phyloP scores from a whole-genome alignment of 2,113 vertebrate species.

The Ciconia boyciana region DNA sequence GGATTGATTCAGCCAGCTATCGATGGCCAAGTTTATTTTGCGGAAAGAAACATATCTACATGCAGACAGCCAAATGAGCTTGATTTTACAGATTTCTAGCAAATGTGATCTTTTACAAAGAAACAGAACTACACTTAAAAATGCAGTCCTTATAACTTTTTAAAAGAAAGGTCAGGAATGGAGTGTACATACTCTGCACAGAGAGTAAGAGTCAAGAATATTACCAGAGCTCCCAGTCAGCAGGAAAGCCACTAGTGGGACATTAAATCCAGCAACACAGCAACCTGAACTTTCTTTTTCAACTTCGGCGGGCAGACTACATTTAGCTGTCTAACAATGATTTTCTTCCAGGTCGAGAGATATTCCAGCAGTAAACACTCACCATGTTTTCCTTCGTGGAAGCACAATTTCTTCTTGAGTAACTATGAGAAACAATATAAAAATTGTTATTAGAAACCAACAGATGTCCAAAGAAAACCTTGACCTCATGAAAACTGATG shows the following conservation, averaged over 20 bases:
- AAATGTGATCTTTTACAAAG: neutral
- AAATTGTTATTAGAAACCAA: neutral
- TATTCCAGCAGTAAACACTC: constrained; percentile 32
- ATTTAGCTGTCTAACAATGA: neutral
- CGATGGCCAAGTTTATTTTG: neutral
- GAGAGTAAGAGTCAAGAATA: neutral
- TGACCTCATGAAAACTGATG: neutral
- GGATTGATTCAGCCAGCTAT: neutral
- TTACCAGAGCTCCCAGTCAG: neutral
- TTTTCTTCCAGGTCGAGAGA: neutral
- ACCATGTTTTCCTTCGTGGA: constrained; percentile 93
- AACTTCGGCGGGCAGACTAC: neutral
- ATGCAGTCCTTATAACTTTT: neutral
- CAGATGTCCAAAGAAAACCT: rapidly evolving
- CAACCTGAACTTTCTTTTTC: neutral
- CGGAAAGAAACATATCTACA: neutral
- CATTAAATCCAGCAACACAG: neutral
- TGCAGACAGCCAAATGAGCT: neutral
- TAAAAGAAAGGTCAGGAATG: neutral
- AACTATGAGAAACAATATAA: constrained; percentile 35
- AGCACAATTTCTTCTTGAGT: constrained; percentile 77
- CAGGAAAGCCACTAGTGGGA: neutral
- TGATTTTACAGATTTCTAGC: neutral
- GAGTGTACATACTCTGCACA: neutral
- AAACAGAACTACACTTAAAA: neutral